Conservation (phyloP, 2,888 invertebrate species). For the Campopleginae sp. region DNA sequence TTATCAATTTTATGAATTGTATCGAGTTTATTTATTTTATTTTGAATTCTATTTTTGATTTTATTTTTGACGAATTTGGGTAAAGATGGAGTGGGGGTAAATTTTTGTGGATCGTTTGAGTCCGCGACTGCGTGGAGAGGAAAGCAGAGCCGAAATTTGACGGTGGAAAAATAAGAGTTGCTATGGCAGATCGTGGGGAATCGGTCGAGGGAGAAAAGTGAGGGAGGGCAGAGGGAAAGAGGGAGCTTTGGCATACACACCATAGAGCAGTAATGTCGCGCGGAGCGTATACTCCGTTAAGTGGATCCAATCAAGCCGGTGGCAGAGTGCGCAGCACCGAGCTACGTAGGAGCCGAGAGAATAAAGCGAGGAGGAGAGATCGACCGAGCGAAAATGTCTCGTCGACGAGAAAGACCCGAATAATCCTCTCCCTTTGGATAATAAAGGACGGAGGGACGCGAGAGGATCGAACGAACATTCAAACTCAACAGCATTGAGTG, state of each 20-base stretch:
- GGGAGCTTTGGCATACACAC: slow-evolving; percentile 79
- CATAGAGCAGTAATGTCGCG: slow-evolving; percentile 83
- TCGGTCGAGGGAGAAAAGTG: slow-evolving; percentile 67
- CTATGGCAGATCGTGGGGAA: slow-evolving; percentile 42
- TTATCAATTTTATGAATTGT: too few relatives aligned
- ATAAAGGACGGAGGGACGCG: slow-evolving; percentile 17
- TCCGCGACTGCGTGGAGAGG: not conserved
- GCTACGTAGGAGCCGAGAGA: slow-evolving; percentile 42
- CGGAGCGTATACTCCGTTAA: slow-evolving; percentile 81
- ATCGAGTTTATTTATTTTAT: too few relatives aligned
- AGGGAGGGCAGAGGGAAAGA: slow-evolving; percentile 10
- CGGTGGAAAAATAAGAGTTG: not conserved
- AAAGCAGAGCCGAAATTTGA: slow-evolving; percentile 14
- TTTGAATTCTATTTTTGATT: too few relatives aligned
- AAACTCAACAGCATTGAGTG: slow-evolving; percentile 51
- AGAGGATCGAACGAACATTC: slow-evolving; percentile 56
- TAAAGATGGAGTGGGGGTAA: not conserved
- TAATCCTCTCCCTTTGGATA: not conserved
- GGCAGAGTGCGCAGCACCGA: slow-evolving; percentile 73
- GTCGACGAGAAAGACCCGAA: slow-evolving; percentile 56
- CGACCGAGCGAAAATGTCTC: slow-evolving; percentile 67
- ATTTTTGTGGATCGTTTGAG: not conserved
- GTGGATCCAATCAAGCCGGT: slow-evolving; percentile 84
- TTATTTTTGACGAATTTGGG: not conserved
- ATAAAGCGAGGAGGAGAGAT: slow-evolving; percentile 60